Conservation (phyloP, 2,797 vertebrate genomes). For the Eupleurogrammus muticus region DNA sequence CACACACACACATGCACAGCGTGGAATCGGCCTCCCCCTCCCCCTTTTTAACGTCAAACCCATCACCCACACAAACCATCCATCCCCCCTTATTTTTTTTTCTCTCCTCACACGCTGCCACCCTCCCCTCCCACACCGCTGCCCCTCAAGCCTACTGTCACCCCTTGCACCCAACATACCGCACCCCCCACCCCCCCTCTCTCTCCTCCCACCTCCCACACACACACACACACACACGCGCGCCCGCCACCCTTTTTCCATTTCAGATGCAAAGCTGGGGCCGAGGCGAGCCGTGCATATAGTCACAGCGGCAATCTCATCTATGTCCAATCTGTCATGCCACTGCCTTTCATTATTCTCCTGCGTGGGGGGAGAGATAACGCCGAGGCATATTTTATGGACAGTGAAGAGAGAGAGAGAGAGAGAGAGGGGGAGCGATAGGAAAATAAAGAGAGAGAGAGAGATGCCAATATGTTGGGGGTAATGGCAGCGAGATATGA, state of each 20-base stretch:
- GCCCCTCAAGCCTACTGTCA: conserved; percentile 67
- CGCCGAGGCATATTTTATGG: conserved; percentile 88
- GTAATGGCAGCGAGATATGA: conserved; percentile 50
- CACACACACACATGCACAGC: conserved; percentile 19
- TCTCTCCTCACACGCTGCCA: conserved; percentile 29
- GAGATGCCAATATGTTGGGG: conserved; percentile 67
- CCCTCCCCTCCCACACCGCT: conserved; percentile 38
- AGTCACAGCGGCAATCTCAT: conserved; percentile 88
- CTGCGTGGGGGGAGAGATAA: conserved; percentile 84
- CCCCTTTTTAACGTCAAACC: conserved; percentile 62
- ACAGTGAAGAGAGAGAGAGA: conserved; percentile 67
- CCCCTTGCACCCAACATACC: conserved; percentile 57
- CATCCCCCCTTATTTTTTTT: background rate
- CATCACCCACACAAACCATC: conserved; percentile 59
- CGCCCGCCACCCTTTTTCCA: conserved; percentile 75
- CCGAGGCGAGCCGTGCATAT: conserved; percentile 84
- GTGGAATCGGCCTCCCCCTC: conserved; percentile 47
- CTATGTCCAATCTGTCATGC: conserved; percentile 90
- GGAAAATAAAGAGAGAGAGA: conserved; percentile 77
- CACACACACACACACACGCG: conserved; percentile 49
- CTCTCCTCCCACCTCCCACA: background rate
- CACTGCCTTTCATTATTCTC: conserved; percentile 88
- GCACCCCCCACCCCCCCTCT: conserved; percentile 25
- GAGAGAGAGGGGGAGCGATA: conserved; percentile 35
- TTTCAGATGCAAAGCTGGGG: conserved; percentile 86